These are phyloP conservation scores for Falco rusticolus DNA, from an alignment of 2,797 vertebrate genomes.

Conservation along the genomic window DNA sequence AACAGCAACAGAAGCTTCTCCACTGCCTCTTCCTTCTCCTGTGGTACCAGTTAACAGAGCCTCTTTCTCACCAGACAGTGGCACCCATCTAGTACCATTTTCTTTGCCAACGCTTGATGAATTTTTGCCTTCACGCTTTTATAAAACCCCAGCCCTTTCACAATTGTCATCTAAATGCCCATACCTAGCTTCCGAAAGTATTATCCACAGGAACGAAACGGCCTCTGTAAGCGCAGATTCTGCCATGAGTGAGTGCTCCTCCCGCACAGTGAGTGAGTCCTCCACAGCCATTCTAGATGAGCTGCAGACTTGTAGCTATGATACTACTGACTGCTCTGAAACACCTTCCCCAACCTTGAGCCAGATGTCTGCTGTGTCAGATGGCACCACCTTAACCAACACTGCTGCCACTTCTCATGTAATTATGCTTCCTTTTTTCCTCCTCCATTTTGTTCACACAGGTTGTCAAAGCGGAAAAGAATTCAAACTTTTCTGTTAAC, in stretches of 20 bases:
- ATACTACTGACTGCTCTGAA: slow-evolving; percentile 83
- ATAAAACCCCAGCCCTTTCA: slow-evolving; percentile 62
- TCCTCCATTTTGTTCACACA: slow-evolving; percentile 45
- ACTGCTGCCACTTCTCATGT: slow-evolving; percentile 85
- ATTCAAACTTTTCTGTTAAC: neutral
- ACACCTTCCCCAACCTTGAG: slow-evolving; percentile 90
- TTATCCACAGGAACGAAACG: slow-evolving; percentile 26
- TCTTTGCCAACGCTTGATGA: slow-evolving; percentile 74
- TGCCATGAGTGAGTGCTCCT: slow-evolving; percentile 87
- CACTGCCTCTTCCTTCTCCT: slow-evolving; percentile 73
- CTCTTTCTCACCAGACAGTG: slow-evolving; percentile 78
- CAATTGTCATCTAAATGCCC: slow-evolving; percentile 15
- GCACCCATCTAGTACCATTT: slow-evolving; percentile 79
- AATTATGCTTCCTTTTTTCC: slow-evolving; percentile 82
- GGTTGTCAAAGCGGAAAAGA: slow-evolving; percentile 50
- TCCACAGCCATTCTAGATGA: slow-evolving; percentile 87
- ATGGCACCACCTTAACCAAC: slow-evolving; percentile 79
- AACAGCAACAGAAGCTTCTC: slow-evolving; percentile 80
- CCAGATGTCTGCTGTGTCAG: slow-evolving; percentile 82
- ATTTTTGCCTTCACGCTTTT: slow-evolving; percentile 76
- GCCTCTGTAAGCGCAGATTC: slow-evolving; percentile 83
- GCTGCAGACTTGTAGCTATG: slow-evolving; percentile 85
- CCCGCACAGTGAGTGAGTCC: slow-evolving; percentile 67
- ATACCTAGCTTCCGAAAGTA: slow-evolving; percentile 62
- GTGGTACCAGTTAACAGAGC: slow-evolving; percentile 70